Evolutionary conservation across 2,888 invertebrate species (phyloP).

Genomic region (Ptycholaimellus sp.): DNA sequence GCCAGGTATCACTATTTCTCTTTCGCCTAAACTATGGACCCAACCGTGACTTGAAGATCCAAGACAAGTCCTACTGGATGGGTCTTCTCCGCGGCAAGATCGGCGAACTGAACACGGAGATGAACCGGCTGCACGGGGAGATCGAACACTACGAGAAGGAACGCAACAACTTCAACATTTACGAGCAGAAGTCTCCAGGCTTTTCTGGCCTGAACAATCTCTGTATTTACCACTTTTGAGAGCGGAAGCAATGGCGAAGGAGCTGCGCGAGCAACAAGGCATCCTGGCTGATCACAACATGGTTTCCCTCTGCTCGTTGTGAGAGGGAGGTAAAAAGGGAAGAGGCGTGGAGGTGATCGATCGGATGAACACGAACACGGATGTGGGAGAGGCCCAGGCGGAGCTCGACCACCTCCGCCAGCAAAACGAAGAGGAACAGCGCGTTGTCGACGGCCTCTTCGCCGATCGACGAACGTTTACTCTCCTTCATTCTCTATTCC

Average conservation of each 20-base stretch:
- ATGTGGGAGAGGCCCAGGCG: slow-evolving; percentile 39
- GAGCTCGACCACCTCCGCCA: slow-evolving; percentile 33
- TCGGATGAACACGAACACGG: slow-evolving; percentile 46
- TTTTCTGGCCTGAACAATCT: neutral
- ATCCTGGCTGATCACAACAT: slow-evolving; percentile 55
- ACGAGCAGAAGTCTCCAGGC: slow-evolving; percentile 29
- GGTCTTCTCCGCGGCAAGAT: slow-evolving; percentile 49
- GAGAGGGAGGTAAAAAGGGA: neutral
- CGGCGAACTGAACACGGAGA: slow-evolving; percentile 41
- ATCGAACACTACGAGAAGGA: slow-evolving; percentile 27
- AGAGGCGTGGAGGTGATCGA: slow-evolving; percentile 37
- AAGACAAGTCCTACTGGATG: slow-evolving; percentile 60
- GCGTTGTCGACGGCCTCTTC: slow-evolving; percentile 43
- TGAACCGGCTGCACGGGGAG: slow-evolving; percentile 23
- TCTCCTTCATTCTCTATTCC: no score
- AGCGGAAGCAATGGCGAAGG: slow-evolving; percentile 32
- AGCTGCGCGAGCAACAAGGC: slow-evolving; percentile 44
- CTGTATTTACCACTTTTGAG: slow-evolving; percentile 13
- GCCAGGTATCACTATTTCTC: no score
- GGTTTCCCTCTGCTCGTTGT: slow-evolving; percentile 7
- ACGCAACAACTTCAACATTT: slow-evolving; percentile 29
- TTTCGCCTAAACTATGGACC: no score
- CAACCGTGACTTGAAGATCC: no score
- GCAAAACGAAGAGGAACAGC: slow-evolving; percentile 40
- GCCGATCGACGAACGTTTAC: slow-evolving; percentile 44